Conservation (phyloP, 2,113 vertebrate genomes). For the Odontophorus gujanensis region DNA sequence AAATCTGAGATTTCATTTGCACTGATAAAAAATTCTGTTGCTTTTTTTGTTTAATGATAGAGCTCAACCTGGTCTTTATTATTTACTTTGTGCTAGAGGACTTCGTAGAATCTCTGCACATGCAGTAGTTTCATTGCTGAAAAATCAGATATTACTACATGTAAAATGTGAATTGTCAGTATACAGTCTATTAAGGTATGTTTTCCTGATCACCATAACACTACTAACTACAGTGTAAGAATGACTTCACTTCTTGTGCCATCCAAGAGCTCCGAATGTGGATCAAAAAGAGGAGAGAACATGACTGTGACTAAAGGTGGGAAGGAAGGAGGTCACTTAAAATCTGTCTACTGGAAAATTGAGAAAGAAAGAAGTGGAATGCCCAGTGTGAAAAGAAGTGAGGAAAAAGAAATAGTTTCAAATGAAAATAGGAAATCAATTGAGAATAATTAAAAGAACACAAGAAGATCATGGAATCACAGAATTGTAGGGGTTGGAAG, state of each 20-base stretch:
- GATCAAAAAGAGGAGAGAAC: neutral
- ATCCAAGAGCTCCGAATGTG: neutral
- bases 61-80: neutral
- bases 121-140: neutral
- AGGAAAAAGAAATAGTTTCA: neutral
- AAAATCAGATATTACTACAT: neutral
- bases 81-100: neutral
- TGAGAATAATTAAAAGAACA: neutral
- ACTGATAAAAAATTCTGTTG: neutral
- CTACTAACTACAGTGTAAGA: neutral
- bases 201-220: neutral
- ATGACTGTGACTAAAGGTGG: neutral
- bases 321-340: neutral
- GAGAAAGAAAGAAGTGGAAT: neutral
- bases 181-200: neutral
- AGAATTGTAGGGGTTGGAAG: too few relatives aligned
- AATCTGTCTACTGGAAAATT: neutral
- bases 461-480: neutral
- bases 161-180: neutral
- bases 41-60: neutral
- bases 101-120: neutral
- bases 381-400: neutral
- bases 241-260: neutral
- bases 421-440: neutral
- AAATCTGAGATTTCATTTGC: neutral